Evolutionary conservation across 1,140 invertebrate genomes (phyloP).

Genomic region (Aphidius ervi): DNA sequence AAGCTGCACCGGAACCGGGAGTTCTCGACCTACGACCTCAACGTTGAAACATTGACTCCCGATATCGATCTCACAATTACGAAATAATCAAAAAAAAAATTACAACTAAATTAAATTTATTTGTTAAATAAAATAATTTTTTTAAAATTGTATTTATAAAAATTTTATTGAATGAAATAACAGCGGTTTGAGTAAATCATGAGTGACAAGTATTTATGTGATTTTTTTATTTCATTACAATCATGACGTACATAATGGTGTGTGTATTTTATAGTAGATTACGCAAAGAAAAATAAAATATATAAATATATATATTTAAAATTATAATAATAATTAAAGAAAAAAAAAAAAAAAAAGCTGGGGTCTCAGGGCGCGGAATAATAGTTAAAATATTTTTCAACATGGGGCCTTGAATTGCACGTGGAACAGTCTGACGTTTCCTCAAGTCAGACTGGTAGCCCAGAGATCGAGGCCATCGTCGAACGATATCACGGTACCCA

Average conservation of each 20-base stretch:
- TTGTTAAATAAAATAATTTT: neutral
- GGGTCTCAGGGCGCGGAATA: neutral
- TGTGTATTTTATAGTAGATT: too few relatives aligned
- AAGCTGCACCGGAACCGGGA: conserved; percentile 18
- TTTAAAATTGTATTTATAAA: neutral
- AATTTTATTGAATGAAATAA: neutral
- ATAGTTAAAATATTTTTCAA: neutral
- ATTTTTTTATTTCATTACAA: too few relatives aligned
- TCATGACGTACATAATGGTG: too few relatives aligned
- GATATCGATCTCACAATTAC: conserved; percentile 14
- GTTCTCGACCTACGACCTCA: conserved; percentile 21
- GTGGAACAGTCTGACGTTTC: conserved; percentile 25
- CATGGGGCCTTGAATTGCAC: conserved; percentile 18
- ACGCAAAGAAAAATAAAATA: neutral
- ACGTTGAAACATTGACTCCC: conserved; percentile 13
- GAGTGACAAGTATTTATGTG: too few relatives aligned
- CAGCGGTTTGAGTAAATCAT: too few relatives aligned
- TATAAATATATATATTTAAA: neutral
- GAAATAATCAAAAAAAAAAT: neutral
- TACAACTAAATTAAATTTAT: neutral
- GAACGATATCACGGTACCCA: conserved; percentile 2
- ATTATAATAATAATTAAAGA: neutral
- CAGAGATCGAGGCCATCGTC: conserved; percentile 19
- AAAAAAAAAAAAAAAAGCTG: conserved; percentile 10
- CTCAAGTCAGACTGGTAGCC: neutral